A percentile compares a stretch with the other conserved stretches of the same genome.
Evolutionary conservation across 2,113 vertebrate genomes (phyloP).

Genomic region (Salvelinus sp.): DNA sequence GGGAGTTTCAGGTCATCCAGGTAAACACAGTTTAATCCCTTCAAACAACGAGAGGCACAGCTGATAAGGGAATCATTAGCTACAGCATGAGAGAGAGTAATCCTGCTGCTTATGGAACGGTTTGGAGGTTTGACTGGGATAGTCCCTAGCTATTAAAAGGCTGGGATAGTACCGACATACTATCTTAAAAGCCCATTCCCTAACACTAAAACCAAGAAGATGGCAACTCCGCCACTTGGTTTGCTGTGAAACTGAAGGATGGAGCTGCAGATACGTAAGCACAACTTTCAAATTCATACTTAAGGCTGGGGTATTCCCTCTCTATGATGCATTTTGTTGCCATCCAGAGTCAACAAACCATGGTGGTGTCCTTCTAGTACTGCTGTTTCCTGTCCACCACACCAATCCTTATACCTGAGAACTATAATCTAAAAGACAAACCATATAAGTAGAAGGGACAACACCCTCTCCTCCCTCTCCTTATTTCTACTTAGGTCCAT

Average conservation of each 20-base stretch:
- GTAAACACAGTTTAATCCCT: slow-evolving; percentile 44
- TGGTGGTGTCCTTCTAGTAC: not conserved
- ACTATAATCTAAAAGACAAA: slow-evolving; percentile 40
- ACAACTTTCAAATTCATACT: not conserved
- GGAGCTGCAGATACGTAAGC: not conserved
- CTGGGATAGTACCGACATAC: not conserved
- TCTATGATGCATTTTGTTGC: too few species aligned
- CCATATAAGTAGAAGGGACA: slow-evolving; percentile 10
- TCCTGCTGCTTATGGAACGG: too few species aligned
- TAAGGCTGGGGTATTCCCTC: too few species aligned
- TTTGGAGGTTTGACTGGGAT: not conserved
- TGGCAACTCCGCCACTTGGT: too few species aligned
- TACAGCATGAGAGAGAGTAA: not conserved
- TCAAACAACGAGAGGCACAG: slow-evolving; percentile 44
- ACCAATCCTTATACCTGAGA: slow-evolving; percentile 12
- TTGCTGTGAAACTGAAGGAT: too few species aligned
- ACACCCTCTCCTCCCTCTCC: slow-evolving; percentile 14
- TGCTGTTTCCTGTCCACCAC: not conserved
- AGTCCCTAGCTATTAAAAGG: not conserved
- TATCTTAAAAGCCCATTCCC: too few species aligned
- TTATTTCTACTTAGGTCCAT: slow-evolving; percentile 30
- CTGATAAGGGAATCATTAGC: not conserved
- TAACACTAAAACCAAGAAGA: too few species aligned
- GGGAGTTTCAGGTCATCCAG: slow-evolving; percentile 25
- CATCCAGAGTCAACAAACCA: not conserved